These are phyloP conservation scores for Lepidocyrtoides sp. DNA, from an alignment of 2,888 invertebrate genomes.

Conservation along the genomic window DNA sequence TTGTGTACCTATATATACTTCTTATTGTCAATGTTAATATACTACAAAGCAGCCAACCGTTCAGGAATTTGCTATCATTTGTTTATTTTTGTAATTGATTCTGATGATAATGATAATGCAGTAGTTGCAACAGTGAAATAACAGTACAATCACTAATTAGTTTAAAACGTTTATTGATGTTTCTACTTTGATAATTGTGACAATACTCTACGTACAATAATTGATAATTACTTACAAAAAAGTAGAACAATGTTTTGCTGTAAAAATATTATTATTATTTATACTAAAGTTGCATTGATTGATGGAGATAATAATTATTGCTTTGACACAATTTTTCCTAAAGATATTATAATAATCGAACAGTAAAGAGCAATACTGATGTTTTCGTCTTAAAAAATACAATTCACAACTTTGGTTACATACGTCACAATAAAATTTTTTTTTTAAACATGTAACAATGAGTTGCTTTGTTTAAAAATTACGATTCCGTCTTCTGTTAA, in stretches of 20 bases:
- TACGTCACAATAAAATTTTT: conserved; percentile 13
- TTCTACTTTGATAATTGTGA: not conserved
- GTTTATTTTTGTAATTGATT: not conserved
- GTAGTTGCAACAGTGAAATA: not conserved
- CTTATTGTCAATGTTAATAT: not conserved
- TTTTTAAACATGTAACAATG: not conserved
- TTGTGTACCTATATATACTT: not conserved
- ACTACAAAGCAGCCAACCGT: too few relatives aligned
- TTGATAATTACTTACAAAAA: not conserved
- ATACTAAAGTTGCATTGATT: conserved; percentile 45
- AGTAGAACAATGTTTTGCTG: not conserved
- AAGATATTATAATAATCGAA: not conserved
- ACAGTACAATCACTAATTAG: not conserved
- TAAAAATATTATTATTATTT: conserved; percentile 33
- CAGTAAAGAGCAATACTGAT: conserved; percentile 55
- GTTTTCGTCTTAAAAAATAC: conserved; percentile 32
- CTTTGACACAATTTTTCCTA: not conserved
- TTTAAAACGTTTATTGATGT: not conserved
- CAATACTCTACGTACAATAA: not conserved
- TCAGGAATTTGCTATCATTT: conserved; percentile 15
- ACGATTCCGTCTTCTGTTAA: conserved; percentile 65
- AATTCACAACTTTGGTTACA: not conserved
- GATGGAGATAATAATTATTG: not conserved
- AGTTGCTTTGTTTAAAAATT: not conserved
- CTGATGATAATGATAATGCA: not conserved